These are phyloP conservation scores for Malachius bipustulatus DNA, from an alignment of 2,888 invertebrate species.

Conservation along the genomic window DNA sequence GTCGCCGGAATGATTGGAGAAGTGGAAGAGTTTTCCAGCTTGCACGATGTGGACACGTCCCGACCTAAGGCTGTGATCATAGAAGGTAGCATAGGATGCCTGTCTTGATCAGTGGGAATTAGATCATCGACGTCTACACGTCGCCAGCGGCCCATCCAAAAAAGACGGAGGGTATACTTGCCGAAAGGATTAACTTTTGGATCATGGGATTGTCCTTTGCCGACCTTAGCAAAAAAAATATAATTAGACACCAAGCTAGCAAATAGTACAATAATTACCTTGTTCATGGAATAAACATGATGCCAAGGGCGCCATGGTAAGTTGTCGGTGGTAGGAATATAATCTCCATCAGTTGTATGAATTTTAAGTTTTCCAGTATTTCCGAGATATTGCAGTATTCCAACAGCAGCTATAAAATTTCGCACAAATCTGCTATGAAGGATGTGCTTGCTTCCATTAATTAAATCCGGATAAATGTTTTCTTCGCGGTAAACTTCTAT, in stretches of 20 bases:
- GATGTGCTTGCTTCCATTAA: slow-evolving; percentile 32
- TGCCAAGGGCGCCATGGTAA: slow-evolving; percentile 38
- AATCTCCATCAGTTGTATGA: slow-evolving; percentile 28
- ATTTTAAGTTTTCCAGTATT: slow-evolving; percentile 28
- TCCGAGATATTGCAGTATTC: slow-evolving; percentile 34
- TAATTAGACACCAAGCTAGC: no score
- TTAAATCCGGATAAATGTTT: slow-evolving; percentile 29
- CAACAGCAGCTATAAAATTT: slow-evolving; percentile 32
- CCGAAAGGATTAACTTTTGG: slow-evolving; percentile 36
- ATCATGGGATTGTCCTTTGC: slow-evolving; percentile 31
- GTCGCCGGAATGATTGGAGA: no score
- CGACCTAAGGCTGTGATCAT: slow-evolving; percentile 1
- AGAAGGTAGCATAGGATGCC: slow-evolving; percentile 33
- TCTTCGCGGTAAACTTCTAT: slow-evolving; percentile 23
- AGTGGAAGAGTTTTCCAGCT: no score
- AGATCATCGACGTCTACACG: slow-evolving; percentile 38
- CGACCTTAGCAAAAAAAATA: no score
- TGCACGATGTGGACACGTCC: no score
- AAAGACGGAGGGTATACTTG: slow-evolving; percentile 39
- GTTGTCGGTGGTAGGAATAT: slow-evolving; percentile 26
- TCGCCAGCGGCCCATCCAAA: slow-evolving; percentile 40
- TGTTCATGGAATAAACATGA: slow-evolving; percentile 37
- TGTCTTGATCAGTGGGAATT: slow-evolving; percentile 34
- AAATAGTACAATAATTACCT: no score
- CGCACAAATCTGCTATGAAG: slow-evolving; percentile 35